These are phyloP conservation scores for Campoletis raptor DNA, from an alignment of 2,888 invertebrate genomes.

Conservation along the genomic window DNA sequence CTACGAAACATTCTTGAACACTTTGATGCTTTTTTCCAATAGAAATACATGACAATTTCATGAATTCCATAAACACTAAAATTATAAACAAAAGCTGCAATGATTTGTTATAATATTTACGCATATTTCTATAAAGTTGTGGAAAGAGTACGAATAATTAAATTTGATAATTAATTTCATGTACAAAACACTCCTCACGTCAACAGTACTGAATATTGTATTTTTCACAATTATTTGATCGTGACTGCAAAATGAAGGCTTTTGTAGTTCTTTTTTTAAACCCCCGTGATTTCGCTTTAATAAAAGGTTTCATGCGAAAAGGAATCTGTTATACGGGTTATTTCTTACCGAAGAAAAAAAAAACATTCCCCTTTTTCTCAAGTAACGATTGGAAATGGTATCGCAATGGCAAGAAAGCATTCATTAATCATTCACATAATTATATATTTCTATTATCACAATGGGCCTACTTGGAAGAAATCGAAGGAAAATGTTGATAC, in stretches of 20 bases:
- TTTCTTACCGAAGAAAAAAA: not conserved
- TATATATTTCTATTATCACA: constrained; percentile 14
- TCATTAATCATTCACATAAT: constrained; percentile 33
- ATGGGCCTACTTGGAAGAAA: not conserved
- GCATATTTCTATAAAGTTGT: not conserved
- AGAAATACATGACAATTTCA: not conserved
- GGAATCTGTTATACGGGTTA: not conserved
- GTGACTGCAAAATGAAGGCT: not conserved
- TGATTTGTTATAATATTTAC: too few relatives aligned
- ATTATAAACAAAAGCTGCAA: too few relatives aligned
- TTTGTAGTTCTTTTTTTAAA: not conserved
- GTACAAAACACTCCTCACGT: not conserved
- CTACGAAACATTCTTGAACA: not conserved
- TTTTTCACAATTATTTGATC: not conserved
- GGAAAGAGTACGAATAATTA: not conserved
- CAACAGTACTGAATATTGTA: too few relatives aligned
- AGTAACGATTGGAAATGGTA: not conserved
- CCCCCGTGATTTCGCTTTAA: not conserved
- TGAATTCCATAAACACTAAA: not conserved
- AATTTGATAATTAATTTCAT: too few relatives aligned
- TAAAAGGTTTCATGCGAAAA: not conserved
- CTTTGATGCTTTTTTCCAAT: not conserved
- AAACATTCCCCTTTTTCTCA: not conserved
- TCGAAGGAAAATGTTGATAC: constrained; percentile 30
- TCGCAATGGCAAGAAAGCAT: not conserved